A percentile compares a stretch with the other conserved stretches of the same genome.
Conservation (phyloP, 2,113 vertebrate genomes). For the Parus major region DNA sequence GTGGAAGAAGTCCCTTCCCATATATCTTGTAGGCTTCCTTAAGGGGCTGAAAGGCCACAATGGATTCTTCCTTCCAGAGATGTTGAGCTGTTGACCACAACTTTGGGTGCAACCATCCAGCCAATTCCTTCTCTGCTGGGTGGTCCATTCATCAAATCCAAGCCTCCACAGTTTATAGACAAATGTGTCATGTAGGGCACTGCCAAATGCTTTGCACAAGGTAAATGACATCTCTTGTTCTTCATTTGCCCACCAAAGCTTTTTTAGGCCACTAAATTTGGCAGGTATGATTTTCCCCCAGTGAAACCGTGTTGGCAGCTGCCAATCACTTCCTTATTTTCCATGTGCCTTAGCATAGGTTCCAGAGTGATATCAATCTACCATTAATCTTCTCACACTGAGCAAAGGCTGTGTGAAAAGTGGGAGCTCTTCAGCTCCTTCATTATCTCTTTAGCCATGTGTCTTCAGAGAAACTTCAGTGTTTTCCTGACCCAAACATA, state of each 20-base stretch:
- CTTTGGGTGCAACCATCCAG: too few relatives aligned
- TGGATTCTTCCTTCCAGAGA: background rate
- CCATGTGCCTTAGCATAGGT: background rate
- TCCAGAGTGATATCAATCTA: background rate
- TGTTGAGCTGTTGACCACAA: background rate
- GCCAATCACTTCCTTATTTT: background rate
- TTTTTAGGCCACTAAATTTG: background rate
- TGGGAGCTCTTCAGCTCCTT: conserved; percentile 2
- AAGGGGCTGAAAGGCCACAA: too few relatives aligned
- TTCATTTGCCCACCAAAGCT: background rate
- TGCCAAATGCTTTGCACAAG: background rate
- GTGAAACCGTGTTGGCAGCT: background rate
- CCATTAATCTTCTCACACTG: conserved; percentile 10
- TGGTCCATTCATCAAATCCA: background rate
- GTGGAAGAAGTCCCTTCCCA: background rate
- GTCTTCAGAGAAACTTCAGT: conserved; percentile 9
- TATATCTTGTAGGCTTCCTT: background rate
- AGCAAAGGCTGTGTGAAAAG: background rate
- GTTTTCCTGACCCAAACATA: conserved; percentile 42
- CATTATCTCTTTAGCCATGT: conserved; percentile 37
- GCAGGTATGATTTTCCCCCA: background rate
- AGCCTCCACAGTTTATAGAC: background rate
- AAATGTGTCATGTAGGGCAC: too few relatives aligned
- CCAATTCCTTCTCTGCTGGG: background rate
- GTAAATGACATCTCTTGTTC: background rate